A percentile compares a stretch with the other conserved stretches of the same genome.
phyloP scores from a whole-genome alignment of 2,888 invertebrate species.

The Heliconius aoede region DNA sequence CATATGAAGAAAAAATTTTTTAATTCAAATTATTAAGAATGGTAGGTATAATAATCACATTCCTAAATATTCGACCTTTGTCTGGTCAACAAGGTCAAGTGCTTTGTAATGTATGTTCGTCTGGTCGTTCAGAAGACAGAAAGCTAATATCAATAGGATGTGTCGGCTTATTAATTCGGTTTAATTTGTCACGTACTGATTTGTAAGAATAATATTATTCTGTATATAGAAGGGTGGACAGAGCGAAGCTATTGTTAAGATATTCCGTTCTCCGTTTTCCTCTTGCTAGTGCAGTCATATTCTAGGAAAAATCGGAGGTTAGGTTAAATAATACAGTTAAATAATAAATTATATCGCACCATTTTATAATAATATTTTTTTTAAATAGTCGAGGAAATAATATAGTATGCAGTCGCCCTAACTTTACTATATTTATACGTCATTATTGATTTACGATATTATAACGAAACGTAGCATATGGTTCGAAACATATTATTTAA shows the following conservation, averaged over 20 bases:
- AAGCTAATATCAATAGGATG: slow-evolving; percentile 3
- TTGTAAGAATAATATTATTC: too few species aligned
- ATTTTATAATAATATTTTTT: not conserved
- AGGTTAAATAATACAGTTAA: too few species aligned
- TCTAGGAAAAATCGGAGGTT: too few species aligned
- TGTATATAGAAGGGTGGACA: too few species aligned
- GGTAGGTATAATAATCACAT: not conserved
- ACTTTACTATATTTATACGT: slow-evolving; percentile 46
- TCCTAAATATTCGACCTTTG: slow-evolving; percentile 6
- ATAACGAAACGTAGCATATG: slow-evolving; percentile 50
- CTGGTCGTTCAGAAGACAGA: slow-evolving; percentile 17
- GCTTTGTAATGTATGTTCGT: slow-evolving; percentile 6
- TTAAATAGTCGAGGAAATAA: not conserved
- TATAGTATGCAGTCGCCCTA: slow-evolving; percentile 31
- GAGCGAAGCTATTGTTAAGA: too few species aligned
- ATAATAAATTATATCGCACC: not conserved
- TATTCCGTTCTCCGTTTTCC: too few species aligned
- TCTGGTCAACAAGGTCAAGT: slow-evolving; percentile 30
- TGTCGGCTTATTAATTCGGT: slow-evolving; percentile 7
- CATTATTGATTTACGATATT: slow-evolving; percentile 49
- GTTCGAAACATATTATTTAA: slow-evolving; percentile 46
- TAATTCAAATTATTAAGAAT: not conserved
- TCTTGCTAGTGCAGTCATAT: too few species aligned
- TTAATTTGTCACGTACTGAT: not conserved
- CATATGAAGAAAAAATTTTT: too few species aligned